phyloP scores from a whole-genome alignment of 2,888 invertebrate species.

The Ennomos erosarius region DNA sequence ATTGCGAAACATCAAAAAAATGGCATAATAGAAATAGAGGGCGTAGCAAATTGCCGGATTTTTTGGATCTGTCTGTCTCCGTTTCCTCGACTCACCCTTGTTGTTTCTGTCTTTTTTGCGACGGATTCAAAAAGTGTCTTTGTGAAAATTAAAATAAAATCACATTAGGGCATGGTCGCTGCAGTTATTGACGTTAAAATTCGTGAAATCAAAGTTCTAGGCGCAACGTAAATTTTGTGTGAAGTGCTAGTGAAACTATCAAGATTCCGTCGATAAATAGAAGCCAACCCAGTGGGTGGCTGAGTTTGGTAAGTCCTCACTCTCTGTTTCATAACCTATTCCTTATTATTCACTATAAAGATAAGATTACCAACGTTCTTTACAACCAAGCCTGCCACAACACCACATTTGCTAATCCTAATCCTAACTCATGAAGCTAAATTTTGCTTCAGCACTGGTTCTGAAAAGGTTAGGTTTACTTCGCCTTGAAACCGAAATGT shows the following conservation, averaged over 20 bases:
- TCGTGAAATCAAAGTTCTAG: constrained; percentile 65
- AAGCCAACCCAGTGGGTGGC: constrained; percentile 93
- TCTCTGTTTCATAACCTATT: constrained; percentile 28
- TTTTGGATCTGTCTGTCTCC: constrained; percentile 41
- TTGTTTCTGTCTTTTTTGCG: constrained; percentile 71
- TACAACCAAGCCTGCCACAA: too few species aligned
- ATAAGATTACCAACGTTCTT: not conserved
- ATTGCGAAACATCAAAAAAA: constrained; percentile 42
- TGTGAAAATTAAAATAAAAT: constrained; percentile 65
- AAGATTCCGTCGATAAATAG: constrained; percentile 93
- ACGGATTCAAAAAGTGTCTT: constrained; percentile 74
- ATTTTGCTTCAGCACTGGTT: not conserved
- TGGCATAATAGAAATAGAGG: constrained; percentile 55
- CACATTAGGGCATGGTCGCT: constrained; percentile 65
- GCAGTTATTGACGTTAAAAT: constrained; percentile 27
- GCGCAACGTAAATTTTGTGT: constrained; percentile 82
- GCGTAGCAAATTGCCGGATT: constrained; percentile 51
- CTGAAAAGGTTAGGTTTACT: constrained; percentile 27
- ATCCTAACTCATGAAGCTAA: too few species aligned
- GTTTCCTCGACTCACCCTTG: constrained; percentile 45
- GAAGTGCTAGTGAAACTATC: constrained; percentile 87
- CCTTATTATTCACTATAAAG: too few species aligned
- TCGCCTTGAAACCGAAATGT: constrained; percentile 40
- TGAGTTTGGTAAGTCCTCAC: constrained; percentile 86
- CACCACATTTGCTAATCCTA: too few species aligned